phyloP scores from a whole-genome alignment of 2,797 vertebrate species.

The Microhierax caerulescens region DNA sequence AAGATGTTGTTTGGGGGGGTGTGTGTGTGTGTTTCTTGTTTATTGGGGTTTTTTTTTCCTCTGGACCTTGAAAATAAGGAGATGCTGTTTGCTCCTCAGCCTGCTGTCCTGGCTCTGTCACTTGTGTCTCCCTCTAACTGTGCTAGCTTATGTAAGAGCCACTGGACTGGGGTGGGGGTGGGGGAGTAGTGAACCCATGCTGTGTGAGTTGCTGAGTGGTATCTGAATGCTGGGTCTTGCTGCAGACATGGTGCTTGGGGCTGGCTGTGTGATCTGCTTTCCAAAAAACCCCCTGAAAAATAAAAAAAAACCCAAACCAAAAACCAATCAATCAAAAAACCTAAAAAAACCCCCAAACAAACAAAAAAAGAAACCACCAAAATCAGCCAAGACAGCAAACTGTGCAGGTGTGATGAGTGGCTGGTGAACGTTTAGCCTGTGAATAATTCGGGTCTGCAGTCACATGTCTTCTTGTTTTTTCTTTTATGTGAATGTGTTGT shows the following conservation, averaged over 20 bases:
- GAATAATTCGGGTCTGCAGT: neutral
- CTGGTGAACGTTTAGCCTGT: neutral
- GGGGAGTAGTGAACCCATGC: neutral
- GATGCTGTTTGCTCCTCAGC: neutral
- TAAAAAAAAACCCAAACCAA: too few relatives aligned
- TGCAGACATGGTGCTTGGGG: neutral
- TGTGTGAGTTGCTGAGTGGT: neutral
- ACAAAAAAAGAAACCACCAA: neutral
- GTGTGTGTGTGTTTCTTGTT: too few relatives aligned
- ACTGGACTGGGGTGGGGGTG: neutral
- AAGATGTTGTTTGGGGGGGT: neutral
- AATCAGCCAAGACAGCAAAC: neutral
- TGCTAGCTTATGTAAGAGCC: neutral
- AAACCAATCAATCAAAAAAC: neutral
- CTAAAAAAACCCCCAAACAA: neutral
- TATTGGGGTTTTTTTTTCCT: rapidly evolving
- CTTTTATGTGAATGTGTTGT: neutral
- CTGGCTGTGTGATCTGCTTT: neutral
- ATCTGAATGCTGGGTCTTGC: neutral
- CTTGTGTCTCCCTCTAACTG: neutral
- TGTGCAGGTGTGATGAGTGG: neutral
- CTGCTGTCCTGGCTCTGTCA: neutral
- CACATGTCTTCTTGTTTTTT: rapidly evolving
- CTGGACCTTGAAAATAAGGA: neutral
- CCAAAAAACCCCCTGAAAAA: neutral